Conservation (phyloP, 2,797 vertebrate species). For the Arremon aurantiirostris region DNA sequence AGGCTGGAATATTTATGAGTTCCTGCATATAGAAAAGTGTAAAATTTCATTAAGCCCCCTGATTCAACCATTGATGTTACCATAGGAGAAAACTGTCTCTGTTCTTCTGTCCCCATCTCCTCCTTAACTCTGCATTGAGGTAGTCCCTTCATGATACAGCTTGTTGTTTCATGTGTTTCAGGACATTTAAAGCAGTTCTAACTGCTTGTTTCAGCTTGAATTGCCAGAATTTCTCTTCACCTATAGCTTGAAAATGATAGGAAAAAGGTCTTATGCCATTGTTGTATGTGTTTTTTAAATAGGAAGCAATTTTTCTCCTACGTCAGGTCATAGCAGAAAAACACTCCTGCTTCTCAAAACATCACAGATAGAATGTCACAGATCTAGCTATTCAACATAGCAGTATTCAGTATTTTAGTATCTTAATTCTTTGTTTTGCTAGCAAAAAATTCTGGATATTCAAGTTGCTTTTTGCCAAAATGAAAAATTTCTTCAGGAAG, state of each 20-base stretch:
- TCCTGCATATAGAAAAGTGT: fast-evolving
- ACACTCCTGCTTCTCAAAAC: neutral
- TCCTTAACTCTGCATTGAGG: neutral
- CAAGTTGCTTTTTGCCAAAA: neutral
- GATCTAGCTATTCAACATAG: neutral
- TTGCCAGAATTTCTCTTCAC: neutral
- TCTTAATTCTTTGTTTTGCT: neutral
- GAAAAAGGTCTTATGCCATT: neutral
- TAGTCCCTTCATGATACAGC: neutral
- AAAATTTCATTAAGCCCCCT: neutral
- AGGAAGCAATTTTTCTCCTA: neutral
- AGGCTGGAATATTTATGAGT: neutral
- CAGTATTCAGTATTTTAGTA: neutral
- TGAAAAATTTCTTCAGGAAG: neutral
- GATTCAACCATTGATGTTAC: neutral
- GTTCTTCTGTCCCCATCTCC: neutral
- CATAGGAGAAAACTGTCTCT: neutral
- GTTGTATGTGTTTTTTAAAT: neutral
- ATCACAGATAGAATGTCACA: neutral
- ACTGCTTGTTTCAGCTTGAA: neutral
- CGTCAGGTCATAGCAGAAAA: neutral
- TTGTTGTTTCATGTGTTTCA: neutral
- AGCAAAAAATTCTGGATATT: neutral
- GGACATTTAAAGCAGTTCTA: neutral
- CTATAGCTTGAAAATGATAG: neutral